Evolutionary conservation across 2,113 vertebrate species (phyloP), one percentile per base, ranked within the genome.

Genomic region (Elephas maximus): DNA sequence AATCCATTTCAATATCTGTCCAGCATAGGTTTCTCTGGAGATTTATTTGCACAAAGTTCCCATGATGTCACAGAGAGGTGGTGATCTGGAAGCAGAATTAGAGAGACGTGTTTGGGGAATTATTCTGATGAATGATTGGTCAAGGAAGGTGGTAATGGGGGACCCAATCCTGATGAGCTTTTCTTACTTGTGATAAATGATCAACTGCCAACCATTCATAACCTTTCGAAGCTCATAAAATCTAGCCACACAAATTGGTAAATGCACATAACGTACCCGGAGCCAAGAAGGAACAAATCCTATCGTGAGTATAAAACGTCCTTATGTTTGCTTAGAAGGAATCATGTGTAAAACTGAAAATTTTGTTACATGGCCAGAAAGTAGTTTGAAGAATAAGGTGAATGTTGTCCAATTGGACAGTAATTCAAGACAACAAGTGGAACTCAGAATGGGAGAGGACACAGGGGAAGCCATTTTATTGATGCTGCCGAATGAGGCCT

Each of bases 1-100:
- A 89, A 98, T 97, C 78, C 92, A 94, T 97, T 94, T 96, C 67
- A 97, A 93, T 97, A 96, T 98, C 96, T 97, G 95, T 97, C 95
- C 88, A n/a, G 63, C n/a, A 5, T 3, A n/a, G 45, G 88, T 65
- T 82, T 94, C 87, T 77, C 86, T 78, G 77, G 90, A 98, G 88
- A 98, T 95, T 96, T 93, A 97, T 97, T 95, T 82, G 79, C 30
- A 87, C 76, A 88, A 26, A 95, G 83, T 79, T 95, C 81, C 93
- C 65, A 74, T 96, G 96, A 98, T 89, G 94, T 97, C 94, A 97
- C 93, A 89, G 9, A 65, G 57, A 97, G 93, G 94, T 85, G 91
- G 95, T 93, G 91, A 95, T 91, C 96, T 97, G 95, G 84, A 95
- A 87, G 94, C 45, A 63, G 69, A 97, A 92, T 87, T 44, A 62